Evolutionary conservation across 2,888 invertebrate species (phyloP).

Genomic region (Drosophila tripunctata): DNA sequence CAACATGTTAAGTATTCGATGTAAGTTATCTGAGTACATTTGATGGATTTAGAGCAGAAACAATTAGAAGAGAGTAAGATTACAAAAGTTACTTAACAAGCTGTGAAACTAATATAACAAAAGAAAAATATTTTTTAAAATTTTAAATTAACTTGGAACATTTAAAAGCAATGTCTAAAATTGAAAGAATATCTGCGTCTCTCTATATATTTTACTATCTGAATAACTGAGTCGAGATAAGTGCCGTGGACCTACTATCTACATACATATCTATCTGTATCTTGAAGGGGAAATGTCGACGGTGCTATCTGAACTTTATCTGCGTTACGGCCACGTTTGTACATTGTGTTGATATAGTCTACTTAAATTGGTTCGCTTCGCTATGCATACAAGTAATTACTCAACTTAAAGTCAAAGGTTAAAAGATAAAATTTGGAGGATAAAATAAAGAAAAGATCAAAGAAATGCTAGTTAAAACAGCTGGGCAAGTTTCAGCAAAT

Average conservation of each 20-base stretch:
- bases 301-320: constrained; percentile 35
- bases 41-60: no score
- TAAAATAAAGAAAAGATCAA: not conserved
- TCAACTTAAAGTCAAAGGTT: constrained; percentile 31
- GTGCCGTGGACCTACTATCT: not conserved
- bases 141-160: no score
- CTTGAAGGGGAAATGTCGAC: not conserved
- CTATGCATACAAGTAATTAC: constrained; percentile 11
- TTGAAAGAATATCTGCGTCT: not conserved
- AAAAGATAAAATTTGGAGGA: constrained; percentile 5
- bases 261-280: not conserved
- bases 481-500: not conserved
- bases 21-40: no score
- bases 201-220: not conserved
- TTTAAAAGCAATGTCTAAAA: not conserved
- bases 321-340: constrained; percentile 22
- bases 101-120: no score
- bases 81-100: no score
- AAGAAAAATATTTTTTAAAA: no score
- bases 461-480: no score
- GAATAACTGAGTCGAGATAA: constrained; percentile 18
- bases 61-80: no score
- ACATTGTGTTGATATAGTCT: not conserved
- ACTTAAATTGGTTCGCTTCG: not conserved
- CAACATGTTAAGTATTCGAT: no score